phyloP scores from a whole-genome alignment of 2,797 vertebrate genomes.

The Buphagus erythrorhynchus region DNA sequence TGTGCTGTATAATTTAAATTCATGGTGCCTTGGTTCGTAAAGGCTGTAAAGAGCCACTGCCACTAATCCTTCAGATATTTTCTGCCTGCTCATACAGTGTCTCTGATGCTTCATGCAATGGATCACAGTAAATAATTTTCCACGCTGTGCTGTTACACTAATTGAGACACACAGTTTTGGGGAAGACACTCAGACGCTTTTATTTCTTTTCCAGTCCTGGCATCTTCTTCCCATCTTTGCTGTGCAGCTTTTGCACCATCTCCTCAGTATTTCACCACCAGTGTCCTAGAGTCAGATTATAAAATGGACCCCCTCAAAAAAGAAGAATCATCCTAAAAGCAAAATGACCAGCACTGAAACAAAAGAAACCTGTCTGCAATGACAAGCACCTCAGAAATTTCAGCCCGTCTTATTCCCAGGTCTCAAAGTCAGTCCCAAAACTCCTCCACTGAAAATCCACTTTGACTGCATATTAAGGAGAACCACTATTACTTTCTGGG shows the following conservation, averaged over 20 bases:
- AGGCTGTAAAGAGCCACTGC: not conserved
- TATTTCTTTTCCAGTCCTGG: not conserved
- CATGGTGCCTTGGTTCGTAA: accelerated
- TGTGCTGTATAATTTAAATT: not conserved
- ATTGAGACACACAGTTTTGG: not conserved
- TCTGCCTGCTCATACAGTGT: not conserved
- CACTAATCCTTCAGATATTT: not conserved
- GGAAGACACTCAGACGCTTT: not conserved
- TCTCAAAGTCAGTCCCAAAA: not conserved
- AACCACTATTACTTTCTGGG: not conserved
- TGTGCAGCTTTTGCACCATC: not conserved
- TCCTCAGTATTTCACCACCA: not conserved
- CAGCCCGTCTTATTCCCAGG: not conserved
- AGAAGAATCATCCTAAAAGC: not conserved
- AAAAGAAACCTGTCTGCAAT: not conserved
- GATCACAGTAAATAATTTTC: not conserved
- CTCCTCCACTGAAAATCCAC: not conserved
- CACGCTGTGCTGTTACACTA: not conserved
- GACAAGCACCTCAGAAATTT: not conserved
- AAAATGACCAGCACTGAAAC: not conserved
- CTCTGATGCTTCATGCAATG: not conserved
- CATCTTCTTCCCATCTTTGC: not conserved
- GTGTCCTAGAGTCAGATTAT: not conserved
- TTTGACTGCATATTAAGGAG: not conserved
- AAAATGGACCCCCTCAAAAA: not conserved